Conservation (phyloP, 2,797 vertebrate genomes). For the Ctenopoma kingsleyae region DNA sequence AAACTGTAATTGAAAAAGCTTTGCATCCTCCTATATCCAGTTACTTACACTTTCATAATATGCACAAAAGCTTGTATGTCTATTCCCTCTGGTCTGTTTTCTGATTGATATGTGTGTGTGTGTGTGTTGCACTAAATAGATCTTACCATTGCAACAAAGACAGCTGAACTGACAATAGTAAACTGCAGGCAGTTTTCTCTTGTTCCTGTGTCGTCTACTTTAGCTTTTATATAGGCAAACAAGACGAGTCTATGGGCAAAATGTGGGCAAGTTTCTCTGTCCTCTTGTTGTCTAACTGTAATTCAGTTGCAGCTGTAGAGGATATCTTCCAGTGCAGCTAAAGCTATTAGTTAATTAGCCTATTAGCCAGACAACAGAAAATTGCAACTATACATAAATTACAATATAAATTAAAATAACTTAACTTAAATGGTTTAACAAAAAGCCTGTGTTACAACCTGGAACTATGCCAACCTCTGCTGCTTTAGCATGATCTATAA, state of each 20-base stretch:
- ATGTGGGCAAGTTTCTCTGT: conserved; percentile 32
- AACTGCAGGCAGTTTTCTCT: conserved; percentile 44
- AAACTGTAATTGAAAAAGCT: conserved; percentile 81
- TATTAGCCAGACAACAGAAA: neutral
- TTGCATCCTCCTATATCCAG: conserved; percentile 73
- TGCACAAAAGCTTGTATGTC: conserved; percentile 72
- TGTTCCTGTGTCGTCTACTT: conserved; percentile 37
- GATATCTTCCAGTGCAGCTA: neutral
- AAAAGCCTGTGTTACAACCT: too few relatives aligned
- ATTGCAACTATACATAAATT: neutral
- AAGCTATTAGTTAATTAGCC: neutral
- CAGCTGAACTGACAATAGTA: conserved; percentile 70
- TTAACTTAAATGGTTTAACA: neutral
- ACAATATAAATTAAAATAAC: too few relatives aligned
- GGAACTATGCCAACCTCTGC: neutral
- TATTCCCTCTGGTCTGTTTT: conserved; percentile 53
- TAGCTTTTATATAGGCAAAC: conserved; percentile 42
- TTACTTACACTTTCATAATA: conserved; percentile 78
- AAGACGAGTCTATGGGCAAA: conserved; percentile 23
- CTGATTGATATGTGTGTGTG: conserved; percentile 51
- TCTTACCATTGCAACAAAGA: conserved; percentile 64
- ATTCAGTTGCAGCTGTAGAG: conserved; percentile 10
- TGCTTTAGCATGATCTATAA: too few relatives aligned
- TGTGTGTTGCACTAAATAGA: conserved; percentile 52
- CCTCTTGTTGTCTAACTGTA: conserved; percentile 8